phyloP scores from a whole-genome alignment of 2,888 invertebrate species.

The Sarcophaga rosellei region DNA sequence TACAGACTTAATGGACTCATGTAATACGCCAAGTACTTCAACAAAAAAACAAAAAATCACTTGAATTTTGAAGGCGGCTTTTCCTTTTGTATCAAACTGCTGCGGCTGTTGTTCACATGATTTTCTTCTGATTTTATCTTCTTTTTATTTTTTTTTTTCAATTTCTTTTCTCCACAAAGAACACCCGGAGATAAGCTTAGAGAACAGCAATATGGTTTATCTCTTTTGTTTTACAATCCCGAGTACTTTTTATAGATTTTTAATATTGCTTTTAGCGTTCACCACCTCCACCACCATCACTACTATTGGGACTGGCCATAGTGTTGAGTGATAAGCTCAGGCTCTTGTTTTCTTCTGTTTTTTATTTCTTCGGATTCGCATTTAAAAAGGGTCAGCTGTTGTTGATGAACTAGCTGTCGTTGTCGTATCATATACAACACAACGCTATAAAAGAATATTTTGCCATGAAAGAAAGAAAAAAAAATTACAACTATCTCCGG shows the following conservation, averaged over 20 bases:
- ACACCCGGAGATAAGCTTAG: conserved; percentile 24
- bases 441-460: conserved; percentile 13
- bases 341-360: not conserved
- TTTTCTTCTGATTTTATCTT: not conserved
- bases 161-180: conserved; percentile 4
- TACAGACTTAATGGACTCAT: conserved; percentile 31
- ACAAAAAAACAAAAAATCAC: not conserved
- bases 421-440: not conserved
- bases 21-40: not conserved
- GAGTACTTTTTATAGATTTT: conserved; percentile 33
- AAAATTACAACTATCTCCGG: conserved; percentile 34
- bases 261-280: conserved; percentile 40
- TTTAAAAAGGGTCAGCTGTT: conserved; percentile 50
- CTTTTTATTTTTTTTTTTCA: not conserved
- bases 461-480: conserved; percentile 5
- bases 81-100: not conserved
- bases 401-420: conserved; percentile 41
- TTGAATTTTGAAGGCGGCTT: not conserved
- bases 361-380: conserved; percentile 13
- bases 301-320: not conserved
- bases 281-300: not conserved
- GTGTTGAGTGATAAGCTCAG: conserved; percentile 36
- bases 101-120: not conserved
- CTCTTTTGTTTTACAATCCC: not conserved
- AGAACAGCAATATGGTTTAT: conserved; percentile 6